A percentile compares a stretch with the other conserved stretches of the same genome.
Conservation (phyloP, 2,113 vertebrate species). For the Etheostoma spectabile region DNA sequence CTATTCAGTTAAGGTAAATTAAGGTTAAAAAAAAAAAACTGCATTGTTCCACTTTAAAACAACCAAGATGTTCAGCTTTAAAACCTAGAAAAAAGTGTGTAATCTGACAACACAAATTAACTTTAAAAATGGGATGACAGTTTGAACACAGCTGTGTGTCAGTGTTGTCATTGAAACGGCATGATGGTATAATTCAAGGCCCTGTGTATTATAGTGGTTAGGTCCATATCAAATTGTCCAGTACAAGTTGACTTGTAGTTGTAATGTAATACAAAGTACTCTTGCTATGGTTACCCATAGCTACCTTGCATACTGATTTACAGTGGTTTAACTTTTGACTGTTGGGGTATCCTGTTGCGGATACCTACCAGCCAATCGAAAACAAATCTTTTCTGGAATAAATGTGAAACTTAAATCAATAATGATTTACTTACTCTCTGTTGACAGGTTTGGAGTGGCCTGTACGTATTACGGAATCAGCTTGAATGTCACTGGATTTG, state of each 20-base stretch:
- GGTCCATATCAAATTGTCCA: background rate
- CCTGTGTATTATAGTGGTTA: background rate
- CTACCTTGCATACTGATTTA: background rate
- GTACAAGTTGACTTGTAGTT: background rate
- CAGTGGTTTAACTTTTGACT: background rate
- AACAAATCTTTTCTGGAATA: background rate
- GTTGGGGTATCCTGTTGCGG: background rate
- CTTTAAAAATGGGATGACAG: background rate
- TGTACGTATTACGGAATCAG: slow-evolving; percentile 79
- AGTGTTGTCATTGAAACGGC: background rate
- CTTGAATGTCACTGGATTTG: slow-evolving; percentile 74
- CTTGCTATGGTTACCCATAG: too few species aligned
- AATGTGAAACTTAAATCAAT: slow-evolving; percentile 2
- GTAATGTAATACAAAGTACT: background rate
- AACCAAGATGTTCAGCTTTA: background rate
- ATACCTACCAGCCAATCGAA: background rate
- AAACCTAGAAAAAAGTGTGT: background rate
- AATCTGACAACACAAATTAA: background rate
- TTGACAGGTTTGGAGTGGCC: slow-evolving; percentile 61
- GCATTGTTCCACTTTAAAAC: background rate
- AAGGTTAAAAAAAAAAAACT: too few species aligned
- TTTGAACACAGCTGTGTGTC: background rate
- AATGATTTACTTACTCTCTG: background rate
- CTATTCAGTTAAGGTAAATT: too few species aligned
- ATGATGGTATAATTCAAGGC: background rate